These are phyloP conservation scores for Bimastos eiseni DNA, from an alignment of 2,888 invertebrate species.

Conservation along the genomic window DNA sequence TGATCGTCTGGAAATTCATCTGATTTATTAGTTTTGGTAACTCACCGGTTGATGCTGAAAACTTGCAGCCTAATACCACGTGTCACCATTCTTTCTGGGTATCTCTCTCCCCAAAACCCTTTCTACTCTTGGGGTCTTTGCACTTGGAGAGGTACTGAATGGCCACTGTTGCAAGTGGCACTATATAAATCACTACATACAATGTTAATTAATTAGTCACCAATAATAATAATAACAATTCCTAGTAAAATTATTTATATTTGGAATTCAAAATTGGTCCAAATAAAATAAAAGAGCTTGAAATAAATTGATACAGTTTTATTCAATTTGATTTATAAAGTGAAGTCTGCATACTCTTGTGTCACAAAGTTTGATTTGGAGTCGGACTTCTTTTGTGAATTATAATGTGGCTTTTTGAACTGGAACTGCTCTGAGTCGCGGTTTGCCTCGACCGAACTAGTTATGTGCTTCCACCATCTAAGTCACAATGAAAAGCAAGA, in stretches of 20 bases:
- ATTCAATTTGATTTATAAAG: not conserved
- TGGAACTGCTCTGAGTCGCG: not conserved
- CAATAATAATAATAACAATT: not conserved
- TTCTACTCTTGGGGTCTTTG: too few relatives aligned
- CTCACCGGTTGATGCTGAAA: too few relatives aligned
- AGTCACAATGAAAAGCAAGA: not conserved
- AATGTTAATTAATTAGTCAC: too few relatives aligned
- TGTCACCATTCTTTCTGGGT: too few relatives aligned
- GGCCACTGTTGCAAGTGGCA: too few relatives aligned
- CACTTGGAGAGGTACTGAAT: too few relatives aligned
- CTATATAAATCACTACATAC: too few relatives aligned
- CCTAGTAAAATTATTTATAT: not conserved
- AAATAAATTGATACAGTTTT: not conserved
- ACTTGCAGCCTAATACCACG: too few relatives aligned
- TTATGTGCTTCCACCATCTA: constrained; percentile 40
- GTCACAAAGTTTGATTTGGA: not conserved
- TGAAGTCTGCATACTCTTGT: not conserved
- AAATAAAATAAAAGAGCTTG: not conserved
- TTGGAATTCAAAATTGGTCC: not conserved
- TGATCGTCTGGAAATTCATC: too few relatives aligned
- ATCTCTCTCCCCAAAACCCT: too few relatives aligned
- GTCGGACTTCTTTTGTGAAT: not conserved
- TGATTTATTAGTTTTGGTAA: too few relatives aligned
- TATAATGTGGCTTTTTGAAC: not conserved
- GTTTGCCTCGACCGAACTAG: constrained; percentile 33